A percentile compares a stretch with the other conserved stretches of the same genome.
Evolutionary conservation across 2,888 invertebrate species (phyloP).

Genomic region (Dolichopus griseipennis): DNA sequence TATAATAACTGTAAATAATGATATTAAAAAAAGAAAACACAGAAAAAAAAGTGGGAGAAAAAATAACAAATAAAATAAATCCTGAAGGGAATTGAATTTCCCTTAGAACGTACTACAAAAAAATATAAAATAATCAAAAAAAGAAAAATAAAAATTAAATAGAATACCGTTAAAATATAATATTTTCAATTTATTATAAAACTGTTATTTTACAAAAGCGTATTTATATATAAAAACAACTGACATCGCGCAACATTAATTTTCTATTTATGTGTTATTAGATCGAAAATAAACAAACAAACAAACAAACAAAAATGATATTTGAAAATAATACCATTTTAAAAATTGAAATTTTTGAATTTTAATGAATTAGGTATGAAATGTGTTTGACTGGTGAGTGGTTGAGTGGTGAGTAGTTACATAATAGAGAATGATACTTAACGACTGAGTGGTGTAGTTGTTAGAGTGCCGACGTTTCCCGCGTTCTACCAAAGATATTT

Average conservation of each 20-base stretch:
- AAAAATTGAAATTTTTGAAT: neutral
- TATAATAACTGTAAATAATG: neutral
- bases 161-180: neutral
- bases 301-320: neutral
- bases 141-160: neutral
- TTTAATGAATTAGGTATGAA: no score
- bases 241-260: constrained; percentile 4
- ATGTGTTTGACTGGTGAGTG: no score
- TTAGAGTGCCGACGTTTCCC: no score
- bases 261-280: neutral
- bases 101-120: neutral
- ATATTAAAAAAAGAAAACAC: neutral
- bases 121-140: neutral
- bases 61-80: neutral
- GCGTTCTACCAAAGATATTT: no score
- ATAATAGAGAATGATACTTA: no score
- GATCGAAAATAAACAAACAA: neutral
- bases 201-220: neutral
- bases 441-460: no score
- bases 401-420: no score
- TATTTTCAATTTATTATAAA: constrained; percentile 1
- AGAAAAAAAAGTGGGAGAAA: neutral
- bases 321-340: no score
- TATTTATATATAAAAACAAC: neutral
- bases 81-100: neutral